Evolutionary conservation across 2,113 vertebrate species (phyloP).

Genomic region (Lycocorax pyrrhopterus): DNA sequence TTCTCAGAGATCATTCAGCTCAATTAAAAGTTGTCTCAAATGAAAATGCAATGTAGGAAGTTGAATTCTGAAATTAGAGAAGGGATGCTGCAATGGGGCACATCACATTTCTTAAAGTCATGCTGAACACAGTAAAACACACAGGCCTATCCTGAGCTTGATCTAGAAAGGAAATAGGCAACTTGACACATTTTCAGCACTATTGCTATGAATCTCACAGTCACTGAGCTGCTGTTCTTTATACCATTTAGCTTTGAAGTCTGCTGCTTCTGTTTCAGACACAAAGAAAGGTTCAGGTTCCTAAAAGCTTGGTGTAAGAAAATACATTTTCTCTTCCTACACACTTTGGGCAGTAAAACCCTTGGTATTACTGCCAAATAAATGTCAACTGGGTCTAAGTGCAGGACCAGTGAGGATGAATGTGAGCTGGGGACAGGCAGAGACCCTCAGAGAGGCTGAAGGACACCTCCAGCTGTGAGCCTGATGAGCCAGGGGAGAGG

Average conservation of each 20-base stretch:
- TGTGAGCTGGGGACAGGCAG: background rate
- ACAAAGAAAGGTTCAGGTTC: background rate
- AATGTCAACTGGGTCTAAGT: background rate
- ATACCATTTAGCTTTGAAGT: background rate
- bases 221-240: background rate
- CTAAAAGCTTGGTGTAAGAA: background rate
- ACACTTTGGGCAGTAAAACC: background rate
- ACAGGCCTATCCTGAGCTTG: background rate
- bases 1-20: background rate
- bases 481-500: background rate
- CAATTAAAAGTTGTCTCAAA: constrained; percentile 7
- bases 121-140: background rate
- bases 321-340: background rate
- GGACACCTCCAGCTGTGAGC: background rate
- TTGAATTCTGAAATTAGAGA: background rate
- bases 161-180: background rate
- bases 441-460: background rate
- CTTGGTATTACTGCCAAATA: background rate
- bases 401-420: background rate
- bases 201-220: background rate
- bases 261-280: background rate
- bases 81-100: background rate
- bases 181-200: background rate
- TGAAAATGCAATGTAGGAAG: background rate
- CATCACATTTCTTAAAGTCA: background rate